phyloP scores from a whole-genome alignment of 2,797 vertebrate genomes.

The Oryzias dopingdopingensis region DNA sequence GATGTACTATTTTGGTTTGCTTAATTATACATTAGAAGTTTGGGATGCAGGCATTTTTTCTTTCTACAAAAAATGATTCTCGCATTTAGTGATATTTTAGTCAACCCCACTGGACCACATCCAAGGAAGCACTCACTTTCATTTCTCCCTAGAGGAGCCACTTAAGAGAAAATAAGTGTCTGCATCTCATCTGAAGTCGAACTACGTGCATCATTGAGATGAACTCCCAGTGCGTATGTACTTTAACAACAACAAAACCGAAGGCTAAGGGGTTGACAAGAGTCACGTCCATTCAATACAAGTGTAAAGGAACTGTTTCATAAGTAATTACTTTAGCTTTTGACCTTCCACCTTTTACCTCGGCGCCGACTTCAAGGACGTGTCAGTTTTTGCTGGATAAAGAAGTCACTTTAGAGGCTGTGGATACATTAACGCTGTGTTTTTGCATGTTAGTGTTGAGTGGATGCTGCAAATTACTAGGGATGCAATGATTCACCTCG shows the following conservation, averaged over 20 bases:
- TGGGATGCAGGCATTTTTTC: too few species aligned
- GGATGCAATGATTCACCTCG: too few species aligned
- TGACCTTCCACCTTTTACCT: constrained; percentile 48
- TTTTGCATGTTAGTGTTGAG: constrained; percentile 47
- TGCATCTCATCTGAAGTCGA: constrained; percentile 30
- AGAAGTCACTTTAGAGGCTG: constrained; percentile 39
- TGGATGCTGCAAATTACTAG: constrained; percentile 57
- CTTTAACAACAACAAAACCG: constrained; percentile 51
- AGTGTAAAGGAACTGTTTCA: constrained; percentile 47
- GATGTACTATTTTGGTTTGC: too few species aligned
- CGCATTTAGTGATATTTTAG: too few species aligned
- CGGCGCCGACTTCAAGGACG: constrained; percentile 3
- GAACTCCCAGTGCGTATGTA: constrained; percentile 37
- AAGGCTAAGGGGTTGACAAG: constrained; percentile 39
- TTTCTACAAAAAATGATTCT: too few species aligned
- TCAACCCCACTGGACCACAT: too few species aligned
- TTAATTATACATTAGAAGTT: too few species aligned
- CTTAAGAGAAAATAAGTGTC: constrained; percentile 28
- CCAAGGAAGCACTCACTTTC: background rate
- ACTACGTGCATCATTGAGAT: constrained; percentile 32
- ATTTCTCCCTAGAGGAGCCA: constrained; percentile 13
- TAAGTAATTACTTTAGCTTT: constrained; percentile 61
- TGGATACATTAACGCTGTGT: constrained; percentile 36
- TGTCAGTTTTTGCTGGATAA: constrained; percentile 32
- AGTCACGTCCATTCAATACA: constrained; percentile 39